phyloP scores from a whole-genome alignment of 1,140 invertebrate species.

The Drosophila sulfurigaster region DNA sequence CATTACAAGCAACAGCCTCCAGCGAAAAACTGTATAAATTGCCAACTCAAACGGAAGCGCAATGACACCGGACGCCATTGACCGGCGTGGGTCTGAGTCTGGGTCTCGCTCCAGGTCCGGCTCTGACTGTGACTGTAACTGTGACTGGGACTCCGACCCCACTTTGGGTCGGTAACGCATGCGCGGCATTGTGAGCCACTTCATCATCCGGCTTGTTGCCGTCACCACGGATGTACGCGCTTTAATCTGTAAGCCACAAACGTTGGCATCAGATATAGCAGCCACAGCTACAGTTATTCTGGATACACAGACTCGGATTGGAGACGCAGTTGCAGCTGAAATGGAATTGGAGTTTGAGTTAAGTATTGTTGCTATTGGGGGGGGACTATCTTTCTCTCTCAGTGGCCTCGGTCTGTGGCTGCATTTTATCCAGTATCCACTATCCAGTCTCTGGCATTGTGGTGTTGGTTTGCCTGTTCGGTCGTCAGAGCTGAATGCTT shows the following conservation, averaged over 20 bases:
- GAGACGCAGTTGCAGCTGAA: neutral
- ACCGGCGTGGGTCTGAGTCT: conserved; percentile 46
- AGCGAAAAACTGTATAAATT: conserved; percentile 79
- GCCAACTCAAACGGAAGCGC: conserved; percentile 79
- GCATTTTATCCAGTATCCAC: conserved; percentile 51
- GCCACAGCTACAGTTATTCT: conserved; percentile 18
- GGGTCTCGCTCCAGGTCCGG: conserved; percentile 15
- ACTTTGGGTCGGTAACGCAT: conserved; percentile 48
- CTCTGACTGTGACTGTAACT: neutral
- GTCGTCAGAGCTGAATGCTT: conserved; percentile 64
- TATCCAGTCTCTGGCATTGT: conserved; percentile 42
- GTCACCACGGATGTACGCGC: conserved; percentile 71
- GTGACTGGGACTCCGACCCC: neutral
- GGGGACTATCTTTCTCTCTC: conserved; percentile 1
- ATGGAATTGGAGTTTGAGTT: neutral
- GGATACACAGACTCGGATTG: conserved; percentile 9
- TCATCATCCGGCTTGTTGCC: conserved; percentile 64
- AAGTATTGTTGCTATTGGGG: conserved; percentile 7
- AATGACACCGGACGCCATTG: conserved; percentile 81
- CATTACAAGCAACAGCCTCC: conserved; percentile 57
- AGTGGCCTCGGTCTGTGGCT: conserved; percentile 27
- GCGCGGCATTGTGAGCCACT: conserved; percentile 51
- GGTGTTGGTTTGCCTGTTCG: conserved; percentile 47
- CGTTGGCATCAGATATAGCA: conserved; percentile 64
- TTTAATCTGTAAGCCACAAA: conserved; percentile 79